Percentiles rank a stretch among this genome's conserved stretches.
Conservation (phyloP, 2,797 vertebrate genomes). For the Psittacula derbiana region DNA sequence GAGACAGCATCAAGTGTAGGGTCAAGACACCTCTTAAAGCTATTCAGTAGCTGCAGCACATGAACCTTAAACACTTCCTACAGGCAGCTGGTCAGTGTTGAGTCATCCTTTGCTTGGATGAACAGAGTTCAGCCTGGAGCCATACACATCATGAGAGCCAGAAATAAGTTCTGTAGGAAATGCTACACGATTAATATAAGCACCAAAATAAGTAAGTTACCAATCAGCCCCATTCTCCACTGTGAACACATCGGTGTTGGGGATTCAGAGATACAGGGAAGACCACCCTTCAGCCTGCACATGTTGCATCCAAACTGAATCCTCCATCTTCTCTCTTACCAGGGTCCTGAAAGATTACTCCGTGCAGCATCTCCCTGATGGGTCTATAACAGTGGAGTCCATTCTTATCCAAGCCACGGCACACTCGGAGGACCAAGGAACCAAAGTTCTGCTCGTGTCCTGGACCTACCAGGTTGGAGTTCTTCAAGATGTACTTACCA, state of each 20-base stretch:
- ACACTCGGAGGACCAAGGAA: slow-evolving; percentile 86
- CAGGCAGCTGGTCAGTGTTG: accelerated
- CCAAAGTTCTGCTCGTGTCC: slow-evolving; percentile 92
- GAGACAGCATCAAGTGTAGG: too few species aligned
- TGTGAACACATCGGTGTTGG: not conserved
- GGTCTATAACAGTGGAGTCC: slow-evolving; percentile 95
- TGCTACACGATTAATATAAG: accelerated
- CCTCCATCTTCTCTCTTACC: accelerated
- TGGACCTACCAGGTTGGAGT: slow-evolving; percentile 94
- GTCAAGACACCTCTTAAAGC: not conserved
- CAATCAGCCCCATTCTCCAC: accelerated
- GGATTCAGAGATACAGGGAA: accelerated
- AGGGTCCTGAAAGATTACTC: slow-evolving; percentile 91
- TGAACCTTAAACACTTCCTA: not conserved
- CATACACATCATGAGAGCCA: not conserved
- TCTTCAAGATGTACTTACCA: not conserved
- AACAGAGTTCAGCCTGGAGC: not conserved
- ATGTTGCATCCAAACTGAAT: accelerated
- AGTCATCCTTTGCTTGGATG: not conserved
- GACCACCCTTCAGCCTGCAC: not conserved
- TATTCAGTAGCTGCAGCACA: not conserved
- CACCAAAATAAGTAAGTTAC: not conserved
- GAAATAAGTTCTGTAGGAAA: not conserved
- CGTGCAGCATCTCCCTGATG: slow-evolving; percentile 92
- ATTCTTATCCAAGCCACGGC: slow-evolving; percentile 95